Evolutionary conservation across 1,140 invertebrate species (phyloP).

Genomic region (Nasonia vitripennis): DNA sequence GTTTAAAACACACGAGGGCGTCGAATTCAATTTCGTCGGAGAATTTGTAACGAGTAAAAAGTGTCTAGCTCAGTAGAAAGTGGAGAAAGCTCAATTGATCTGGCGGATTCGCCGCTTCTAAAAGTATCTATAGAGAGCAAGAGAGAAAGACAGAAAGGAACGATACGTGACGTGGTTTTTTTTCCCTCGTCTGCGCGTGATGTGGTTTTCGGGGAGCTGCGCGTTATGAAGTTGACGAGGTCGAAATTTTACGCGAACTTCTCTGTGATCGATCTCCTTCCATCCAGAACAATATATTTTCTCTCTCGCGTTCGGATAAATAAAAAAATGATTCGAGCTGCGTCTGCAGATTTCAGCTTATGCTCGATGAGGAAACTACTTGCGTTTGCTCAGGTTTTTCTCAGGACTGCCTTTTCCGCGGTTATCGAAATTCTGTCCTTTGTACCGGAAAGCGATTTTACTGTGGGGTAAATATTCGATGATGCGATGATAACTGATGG

Average conservation of each 20-base stretch:
- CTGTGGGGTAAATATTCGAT: not conserved
- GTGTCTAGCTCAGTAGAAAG: not conserved
- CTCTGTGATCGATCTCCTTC: not conserved
- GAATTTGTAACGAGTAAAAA: not conserved
- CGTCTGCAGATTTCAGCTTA: not conserved
- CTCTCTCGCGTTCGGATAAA: not conserved
- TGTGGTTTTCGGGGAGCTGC: not conserved
- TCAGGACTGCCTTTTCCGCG: not conserved
- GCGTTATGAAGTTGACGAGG: constrained; percentile 13
- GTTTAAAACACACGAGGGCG: too few species aligned
- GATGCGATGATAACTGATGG: not conserved
- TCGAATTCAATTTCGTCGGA: too few species aligned
- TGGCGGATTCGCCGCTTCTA: not conserved
- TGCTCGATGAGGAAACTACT: not conserved
- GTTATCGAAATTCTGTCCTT: not conserved
- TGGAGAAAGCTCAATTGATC: not conserved
- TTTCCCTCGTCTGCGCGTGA: not conserved
- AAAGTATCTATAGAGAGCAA: not conserved
- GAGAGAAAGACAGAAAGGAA: not conserved
- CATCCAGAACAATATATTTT: not conserved
- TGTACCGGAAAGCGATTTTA: not conserved
- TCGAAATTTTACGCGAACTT: constrained; percentile 14
- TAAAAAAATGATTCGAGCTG: not conserved
- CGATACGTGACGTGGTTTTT: constrained; percentile 20
- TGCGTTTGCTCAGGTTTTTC: not conserved